Conservation (phyloP, 2,113 vertebrate genomes). For the Empidonax traillii region DNA sequence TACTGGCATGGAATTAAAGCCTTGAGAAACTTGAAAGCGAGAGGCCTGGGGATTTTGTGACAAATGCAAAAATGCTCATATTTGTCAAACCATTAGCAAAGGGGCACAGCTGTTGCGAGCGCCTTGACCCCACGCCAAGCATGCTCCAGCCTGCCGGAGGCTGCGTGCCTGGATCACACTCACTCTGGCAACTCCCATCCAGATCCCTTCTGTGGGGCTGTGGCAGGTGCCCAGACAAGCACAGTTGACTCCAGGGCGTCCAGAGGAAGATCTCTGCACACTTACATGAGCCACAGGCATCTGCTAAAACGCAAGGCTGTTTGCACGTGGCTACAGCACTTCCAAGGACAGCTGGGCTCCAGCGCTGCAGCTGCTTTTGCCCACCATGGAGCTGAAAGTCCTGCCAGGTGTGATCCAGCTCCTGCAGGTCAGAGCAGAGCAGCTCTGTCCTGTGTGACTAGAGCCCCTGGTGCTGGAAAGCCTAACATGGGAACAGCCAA, state of each 20-base stretch:
- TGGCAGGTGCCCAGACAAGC: constrained; percentile 2
- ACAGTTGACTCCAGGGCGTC: neutral
- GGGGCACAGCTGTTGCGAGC: constrained; percentile 48
- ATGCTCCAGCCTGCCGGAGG: neutral
- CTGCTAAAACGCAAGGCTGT: neutral
- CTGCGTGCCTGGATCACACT: neutral
- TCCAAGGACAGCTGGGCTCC: neutral
- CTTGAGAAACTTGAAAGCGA: constrained; percentile 55
- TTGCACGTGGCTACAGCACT: neutral
- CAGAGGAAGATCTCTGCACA: neutral
- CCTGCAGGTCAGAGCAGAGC: neutral
- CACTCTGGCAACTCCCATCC: neutral
- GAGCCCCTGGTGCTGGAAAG: neutral
- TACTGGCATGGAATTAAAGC: constrained; percentile 59
- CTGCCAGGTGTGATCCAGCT: neutral
- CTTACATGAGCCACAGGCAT: neutral
- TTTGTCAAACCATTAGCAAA: constrained; percentile 57
- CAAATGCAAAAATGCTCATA: constrained; percentile 55
- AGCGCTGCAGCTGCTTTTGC: neutral
- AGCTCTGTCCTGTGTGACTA: neutral
- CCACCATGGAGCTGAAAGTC: neutral
- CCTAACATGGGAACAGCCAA: neutral
- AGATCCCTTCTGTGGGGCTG: neutral
- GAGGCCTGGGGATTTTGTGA: constrained; percentile 63
- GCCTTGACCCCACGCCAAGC: constrained; percentile 14